Evolutionary conservation across 2,113 vertebrate species (phyloP).

Genomic region (Echinops telfairi): DNA sequence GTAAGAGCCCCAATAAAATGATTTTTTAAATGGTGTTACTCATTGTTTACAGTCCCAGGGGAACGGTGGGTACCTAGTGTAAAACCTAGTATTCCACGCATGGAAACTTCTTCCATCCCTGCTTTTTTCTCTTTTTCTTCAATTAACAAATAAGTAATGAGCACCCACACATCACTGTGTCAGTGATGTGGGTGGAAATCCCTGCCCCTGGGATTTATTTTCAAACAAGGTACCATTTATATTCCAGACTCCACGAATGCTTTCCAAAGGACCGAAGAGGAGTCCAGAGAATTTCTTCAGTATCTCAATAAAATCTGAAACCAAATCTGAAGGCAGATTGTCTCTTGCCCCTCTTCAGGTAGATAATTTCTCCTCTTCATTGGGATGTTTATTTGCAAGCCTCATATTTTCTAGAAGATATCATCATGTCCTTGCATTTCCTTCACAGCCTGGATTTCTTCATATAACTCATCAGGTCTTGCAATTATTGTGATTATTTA

Average conservation of each 20-base stretch:
- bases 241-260: not conserved
- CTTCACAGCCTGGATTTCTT: not conserved
- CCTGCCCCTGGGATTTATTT: not conserved
- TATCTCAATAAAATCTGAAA: constrained; percentile 38
- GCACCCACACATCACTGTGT: not conserved
- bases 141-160: not conserved
- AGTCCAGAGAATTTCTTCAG: constrained; percentile 23
- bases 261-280: not conserved
- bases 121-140: not conserved
- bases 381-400: not conserved
- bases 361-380: not conserved
- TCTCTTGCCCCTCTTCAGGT: not conserved
- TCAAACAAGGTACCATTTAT: not conserved
- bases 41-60: not conserved
- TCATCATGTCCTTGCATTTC: not conserved
- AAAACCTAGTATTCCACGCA: not conserved
- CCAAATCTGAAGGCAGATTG: not conserved
- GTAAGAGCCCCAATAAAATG: no score
- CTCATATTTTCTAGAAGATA: not conserved
- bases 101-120: not conserved
- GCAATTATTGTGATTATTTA: not conserved
- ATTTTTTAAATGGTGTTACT: not conserved
- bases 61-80: not conserved
- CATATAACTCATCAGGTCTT: not conserved
- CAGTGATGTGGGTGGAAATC: not conserved